phyloP scores from a whole-genome alignment of 2,797 vertebrate species.

The Sebastes ruberrimus region DNA sequence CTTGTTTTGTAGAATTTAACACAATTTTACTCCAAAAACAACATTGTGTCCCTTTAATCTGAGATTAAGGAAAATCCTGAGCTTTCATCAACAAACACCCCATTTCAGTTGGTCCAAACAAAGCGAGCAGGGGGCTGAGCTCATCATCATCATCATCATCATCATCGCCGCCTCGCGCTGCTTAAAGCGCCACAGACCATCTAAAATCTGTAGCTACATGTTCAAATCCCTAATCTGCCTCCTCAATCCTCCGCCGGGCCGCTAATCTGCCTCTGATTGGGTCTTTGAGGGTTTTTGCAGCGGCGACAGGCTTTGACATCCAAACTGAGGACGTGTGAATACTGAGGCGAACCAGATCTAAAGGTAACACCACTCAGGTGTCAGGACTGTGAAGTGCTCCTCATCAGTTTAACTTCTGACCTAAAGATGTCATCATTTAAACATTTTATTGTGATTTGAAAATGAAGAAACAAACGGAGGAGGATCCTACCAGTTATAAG shows the following conservation, averaged over 20 bases:
- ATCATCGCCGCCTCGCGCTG: not conserved
- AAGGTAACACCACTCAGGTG: not conserved
- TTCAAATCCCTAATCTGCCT: constrained; percentile 44
- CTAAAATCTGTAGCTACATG: constrained; percentile 22
- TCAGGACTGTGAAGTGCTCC: not conserved
- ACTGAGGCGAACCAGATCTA: not conserved
- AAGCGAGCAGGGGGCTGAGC: not conserved
- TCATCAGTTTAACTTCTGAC: not conserved
- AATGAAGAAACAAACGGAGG: not conserved
- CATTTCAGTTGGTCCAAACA: constrained; percentile 8
- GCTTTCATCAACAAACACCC: constrained; percentile 20
- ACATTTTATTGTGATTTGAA: not conserved
- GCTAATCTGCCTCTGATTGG: constrained; percentile 37
- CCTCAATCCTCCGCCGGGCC: constrained; percentile 12
- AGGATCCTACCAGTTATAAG: constrained; percentile 92
- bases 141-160: not conserved
- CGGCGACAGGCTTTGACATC: constrained; percentile 1
- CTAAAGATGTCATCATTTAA: not conserved
- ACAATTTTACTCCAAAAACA: constrained; percentile 1
- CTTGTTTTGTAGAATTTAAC: not conserved
- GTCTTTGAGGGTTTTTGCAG: constrained; percentile 15
- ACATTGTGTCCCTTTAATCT: constrained; percentile 35
- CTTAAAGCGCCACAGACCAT: constrained; percentile 1
- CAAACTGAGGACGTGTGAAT: constrained; percentile 7
- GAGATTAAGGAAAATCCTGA: constrained; percentile 39